phyloP scores from a whole-genome alignment of 2,797 vertebrate genomes.

The Lagorchestes hirsutus region DNA sequence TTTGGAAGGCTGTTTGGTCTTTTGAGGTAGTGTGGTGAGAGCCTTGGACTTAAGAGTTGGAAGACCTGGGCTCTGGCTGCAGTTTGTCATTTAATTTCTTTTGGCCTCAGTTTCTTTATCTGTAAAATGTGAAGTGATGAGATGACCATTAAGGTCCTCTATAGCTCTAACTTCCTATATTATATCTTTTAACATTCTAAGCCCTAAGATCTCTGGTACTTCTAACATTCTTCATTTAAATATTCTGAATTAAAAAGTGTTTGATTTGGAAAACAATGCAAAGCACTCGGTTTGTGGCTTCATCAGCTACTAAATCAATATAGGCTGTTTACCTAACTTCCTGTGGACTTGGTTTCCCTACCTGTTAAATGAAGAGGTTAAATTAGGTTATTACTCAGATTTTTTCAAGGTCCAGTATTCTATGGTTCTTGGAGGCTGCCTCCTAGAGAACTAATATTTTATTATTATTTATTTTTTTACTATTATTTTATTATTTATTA shows the following conservation, averaged over 20 bases:
- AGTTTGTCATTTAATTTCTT: not conserved
- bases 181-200: not conserved
- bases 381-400: not conserved
- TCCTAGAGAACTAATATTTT: not conserved
- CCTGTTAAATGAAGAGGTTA: not conserved
- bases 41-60: not conserved
- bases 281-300: not conserved
- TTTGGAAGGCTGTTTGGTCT: constrained; percentile 74
- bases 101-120: not conserved
- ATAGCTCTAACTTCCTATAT: not conserved
- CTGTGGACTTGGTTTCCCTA: not conserved
- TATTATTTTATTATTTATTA: too few species aligned
- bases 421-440: not conserved
- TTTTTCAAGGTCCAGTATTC: not conserved
- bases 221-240: not conserved
- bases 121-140: not conserved
- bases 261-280: not conserved
- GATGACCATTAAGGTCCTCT: not conserved
- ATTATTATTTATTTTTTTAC: too few species aligned
- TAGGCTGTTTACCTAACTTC: not conserved
- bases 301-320: not conserved
- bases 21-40: not conserved
- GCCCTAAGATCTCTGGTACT: not conserved
- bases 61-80: not conserved
- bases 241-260: not conserved